Conservation (phyloP, 2,113 vertebrate species). For the Steatornis caripensis region DNA sequence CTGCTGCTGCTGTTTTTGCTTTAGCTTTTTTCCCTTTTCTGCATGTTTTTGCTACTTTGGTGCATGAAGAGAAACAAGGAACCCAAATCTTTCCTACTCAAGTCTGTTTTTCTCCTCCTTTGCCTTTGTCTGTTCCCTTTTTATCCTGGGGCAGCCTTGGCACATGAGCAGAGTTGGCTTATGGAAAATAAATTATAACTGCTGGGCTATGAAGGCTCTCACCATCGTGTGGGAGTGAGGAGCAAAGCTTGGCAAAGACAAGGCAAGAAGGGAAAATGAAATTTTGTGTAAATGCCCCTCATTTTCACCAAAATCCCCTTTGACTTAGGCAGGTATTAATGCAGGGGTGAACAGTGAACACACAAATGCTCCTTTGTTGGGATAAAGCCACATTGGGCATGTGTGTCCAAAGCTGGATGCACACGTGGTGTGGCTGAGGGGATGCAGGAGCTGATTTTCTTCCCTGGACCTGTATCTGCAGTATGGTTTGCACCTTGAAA, state of each 20-base stretch:
- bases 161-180: not conserved
- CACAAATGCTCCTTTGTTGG: conserved; percentile 35
- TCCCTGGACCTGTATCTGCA: not conserved
- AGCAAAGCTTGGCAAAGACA: not conserved
- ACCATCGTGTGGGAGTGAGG: not conserved
- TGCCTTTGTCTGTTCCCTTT: not conserved
- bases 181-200: not conserved
- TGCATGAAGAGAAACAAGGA: not conserved
- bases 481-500: not conserved
- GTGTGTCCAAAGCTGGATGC: not conserved
- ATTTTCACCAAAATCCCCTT: not conserved
- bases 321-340: not conserved
- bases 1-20: not conserved
- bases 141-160: not conserved
- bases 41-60: not conserved
- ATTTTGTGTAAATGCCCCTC: not conserved
- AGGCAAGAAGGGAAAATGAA: not conserved
- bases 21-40: not conserved
- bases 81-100: not conserved
- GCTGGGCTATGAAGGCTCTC: not conserved
- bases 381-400: not conserved
- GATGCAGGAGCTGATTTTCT: not conserved
- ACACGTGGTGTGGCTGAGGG: fast-evolving
- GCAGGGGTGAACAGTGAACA: not conserved
- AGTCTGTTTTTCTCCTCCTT: not conserved